These are phyloP conservation scores for Aporophyla lueneburgensis DNA, from an alignment of 2,888 invertebrate genomes.

Conservation along the genomic window DNA sequence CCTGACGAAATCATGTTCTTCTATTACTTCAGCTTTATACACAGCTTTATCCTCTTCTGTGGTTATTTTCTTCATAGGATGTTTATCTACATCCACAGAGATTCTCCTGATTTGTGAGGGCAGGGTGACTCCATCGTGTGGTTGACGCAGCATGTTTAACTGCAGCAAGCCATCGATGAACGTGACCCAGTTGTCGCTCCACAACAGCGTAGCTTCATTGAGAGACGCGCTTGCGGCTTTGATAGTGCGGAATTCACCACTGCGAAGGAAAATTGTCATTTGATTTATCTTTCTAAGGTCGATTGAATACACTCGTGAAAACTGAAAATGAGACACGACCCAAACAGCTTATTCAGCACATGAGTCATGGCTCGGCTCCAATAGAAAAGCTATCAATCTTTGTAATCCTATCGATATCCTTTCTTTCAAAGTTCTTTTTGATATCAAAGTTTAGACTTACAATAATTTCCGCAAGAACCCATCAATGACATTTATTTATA, in stretches of 20 bases:
- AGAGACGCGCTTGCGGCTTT: conserved; percentile 61
- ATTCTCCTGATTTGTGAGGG: conserved; percentile 87
- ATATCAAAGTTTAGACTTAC: neutral
- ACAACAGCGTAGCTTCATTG: conserved; percentile 82
- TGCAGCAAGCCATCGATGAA: conserved; percentile 96
- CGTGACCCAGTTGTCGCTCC: conserved; percentile 94
- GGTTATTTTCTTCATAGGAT: conserved; percentile 27
- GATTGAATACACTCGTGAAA: neutral
- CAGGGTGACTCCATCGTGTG: conserved; percentile 91
- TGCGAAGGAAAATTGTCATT: conserved; percentile 45
- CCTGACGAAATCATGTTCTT: conserved; percentile 47
- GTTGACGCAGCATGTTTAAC: conserved; percentile 91
- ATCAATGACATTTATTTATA: too few relatives aligned
- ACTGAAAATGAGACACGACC: neutral
- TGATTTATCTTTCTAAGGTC: neutral
- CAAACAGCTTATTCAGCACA: neutral
- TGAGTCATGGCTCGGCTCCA: neutral
- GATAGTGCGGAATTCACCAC: conserved; percentile 74
- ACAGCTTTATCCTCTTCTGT: conserved; percentile 15
- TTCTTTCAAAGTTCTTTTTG: neutral
- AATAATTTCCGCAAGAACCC: too few relatives aligned
- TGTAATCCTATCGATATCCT: neutral
- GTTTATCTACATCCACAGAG: conserved; percentile 64
- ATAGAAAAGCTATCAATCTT: neutral
- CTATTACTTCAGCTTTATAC: conserved; percentile 43